Conservation (phyloP, 1,140 invertebrate species). For the Drosophila sp. region DNA sequence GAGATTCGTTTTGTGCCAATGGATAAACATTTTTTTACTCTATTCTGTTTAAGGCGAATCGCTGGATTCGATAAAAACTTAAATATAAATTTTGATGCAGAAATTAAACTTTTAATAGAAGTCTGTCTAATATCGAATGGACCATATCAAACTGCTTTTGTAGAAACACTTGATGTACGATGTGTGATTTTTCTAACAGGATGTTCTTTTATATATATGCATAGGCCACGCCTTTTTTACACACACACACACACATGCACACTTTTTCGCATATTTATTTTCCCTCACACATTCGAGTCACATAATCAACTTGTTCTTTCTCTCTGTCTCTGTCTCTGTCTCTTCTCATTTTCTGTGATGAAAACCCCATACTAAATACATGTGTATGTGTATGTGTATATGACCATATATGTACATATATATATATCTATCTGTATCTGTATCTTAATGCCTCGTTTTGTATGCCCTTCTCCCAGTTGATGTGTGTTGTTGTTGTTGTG, state of each 20-base stretch:
- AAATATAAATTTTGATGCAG: too few species aligned
- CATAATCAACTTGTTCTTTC: conserved; percentile 37
- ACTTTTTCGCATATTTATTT: conserved; percentile 5
- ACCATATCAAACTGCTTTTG: too few species aligned
- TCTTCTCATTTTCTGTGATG: conserved; percentile 23
- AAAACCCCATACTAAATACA: conserved; percentile 24
- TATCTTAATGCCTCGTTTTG: conserved; percentile 46
- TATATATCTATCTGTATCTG: conserved; percentile 58
- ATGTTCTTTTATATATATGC: conserved; percentile 7
- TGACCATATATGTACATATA: conserved; percentile 50
- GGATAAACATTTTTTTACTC: too few species aligned
- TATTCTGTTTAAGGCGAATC: too few species aligned
- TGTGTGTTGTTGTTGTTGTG: conserved; percentile 40
- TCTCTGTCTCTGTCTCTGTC: not conserved
- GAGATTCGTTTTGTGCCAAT: too few species aligned
- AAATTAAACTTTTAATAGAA: too few species aligned
- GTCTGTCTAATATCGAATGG: too few species aligned
- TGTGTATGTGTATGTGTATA: conserved; percentile 31
- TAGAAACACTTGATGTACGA: too few species aligned
- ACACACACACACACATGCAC: not conserved
- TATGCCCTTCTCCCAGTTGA: conserved; percentile 15
- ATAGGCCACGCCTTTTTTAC: conserved; percentile 13
- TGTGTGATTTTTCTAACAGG: not conserved
- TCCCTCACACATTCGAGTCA: conserved; percentile 48
- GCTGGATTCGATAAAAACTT: too few species aligned